Evolutionary conservation across 2,888 invertebrate genomes (phyloP).

Genomic region (Ophion obscuratus): DNA sequence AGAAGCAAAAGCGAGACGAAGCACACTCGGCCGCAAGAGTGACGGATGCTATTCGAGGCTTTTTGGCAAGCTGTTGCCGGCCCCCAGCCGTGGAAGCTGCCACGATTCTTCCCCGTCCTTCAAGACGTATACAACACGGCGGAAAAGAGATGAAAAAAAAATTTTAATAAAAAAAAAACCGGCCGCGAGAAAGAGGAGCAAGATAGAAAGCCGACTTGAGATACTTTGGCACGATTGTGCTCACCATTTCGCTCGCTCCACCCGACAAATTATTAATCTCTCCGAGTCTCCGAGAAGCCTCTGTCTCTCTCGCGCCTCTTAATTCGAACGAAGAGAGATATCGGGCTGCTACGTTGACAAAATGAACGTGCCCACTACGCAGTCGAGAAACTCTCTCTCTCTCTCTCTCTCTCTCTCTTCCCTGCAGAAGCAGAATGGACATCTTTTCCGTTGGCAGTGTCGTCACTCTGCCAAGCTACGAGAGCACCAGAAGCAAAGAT

Average conservation of each 20-base stretch:
- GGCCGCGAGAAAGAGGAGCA: conserved; percentile 1
- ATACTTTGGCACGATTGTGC: conserved; percentile 70
- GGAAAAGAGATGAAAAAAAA: conserved; percentile 53
- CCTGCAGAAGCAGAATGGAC: conserved; percentile 6
- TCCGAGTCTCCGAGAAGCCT: conserved; percentile 1
- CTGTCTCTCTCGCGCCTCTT: conserved; percentile 72
- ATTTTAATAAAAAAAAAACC: conserved; percentile 30
- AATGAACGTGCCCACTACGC: conserved; percentile 66
- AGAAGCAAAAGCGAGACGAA: conserved; percentile 7
- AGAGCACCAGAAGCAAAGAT: conserved; percentile 9
- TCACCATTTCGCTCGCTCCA: conserved; percentile 45
- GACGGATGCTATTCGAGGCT: conserved; percentile 63
- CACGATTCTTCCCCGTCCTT: conserved; percentile 36
- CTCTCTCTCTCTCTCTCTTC: background rate
- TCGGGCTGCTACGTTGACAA: conserved; percentile 73
- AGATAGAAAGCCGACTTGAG: conserved; percentile 64
- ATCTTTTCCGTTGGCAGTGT: conserved; percentile 20
- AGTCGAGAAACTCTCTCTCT: conserved; percentile 47
- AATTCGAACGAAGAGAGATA: conserved; percentile 78
- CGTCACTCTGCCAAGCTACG: conserved; percentile 49
- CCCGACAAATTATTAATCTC: conserved; percentile 80
- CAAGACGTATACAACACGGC: conserved; percentile 2
- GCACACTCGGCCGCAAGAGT: conserved; percentile 49
- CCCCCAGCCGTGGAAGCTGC: conserved; percentile 34
- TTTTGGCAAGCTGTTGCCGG: conserved; percentile 58